Base-by-base conservation (phyloP, 1,140 invertebrate species). In the Caerostris extrusa region DNA sequence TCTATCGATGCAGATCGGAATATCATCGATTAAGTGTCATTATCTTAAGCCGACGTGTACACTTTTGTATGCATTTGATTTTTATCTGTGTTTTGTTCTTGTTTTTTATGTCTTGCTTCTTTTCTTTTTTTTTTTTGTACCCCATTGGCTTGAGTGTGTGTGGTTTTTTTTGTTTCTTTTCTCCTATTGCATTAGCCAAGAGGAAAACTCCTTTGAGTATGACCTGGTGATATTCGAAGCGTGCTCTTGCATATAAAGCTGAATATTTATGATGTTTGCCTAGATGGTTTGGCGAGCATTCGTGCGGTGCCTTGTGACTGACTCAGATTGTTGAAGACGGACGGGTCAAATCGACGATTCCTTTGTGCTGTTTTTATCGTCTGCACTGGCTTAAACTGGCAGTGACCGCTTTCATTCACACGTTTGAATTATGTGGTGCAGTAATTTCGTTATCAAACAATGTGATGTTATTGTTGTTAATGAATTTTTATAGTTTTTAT, bases 31-130 rank as follows among this genome's bases (percentile, higher is more conserved):
- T 87, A 87, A 87, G 58, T 61, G 85, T 87, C 60, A 87, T 87
- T 87, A 87, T 87, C 85, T 87, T 87, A 87, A 87, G 85, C 85
- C 85, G 85, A 87, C 58, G 85, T 87, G 85, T 87, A 87, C 85
- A 58, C 85, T 87, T 87, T 87, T 87, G 85, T 87, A 87, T 60
- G 34, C 34, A 60, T 50, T 50, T 87, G 57, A 87, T 87, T 87
- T n/a, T 87, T 61, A 87, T 61, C 14, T 87, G 57, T 64, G 85
- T 87, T 87, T 87, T 87, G 85, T 87, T 87, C 60, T 87, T 87
- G 19, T 87, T 60, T 87, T 64, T 77, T 77, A 77, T 77, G 53
- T 77, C 71, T 77, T 77, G 14, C 3, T 64, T 64, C 34, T 17
- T 12, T 12, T 34, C 71, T 50, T 77, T 77, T 34, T 77, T 50